Percentiles rank a stretch among this genome's conserved stretches.
Evolutionary conservation across 2,797 vertebrate genomes (phyloP).

Genomic region (Mastacembelus armatus): DNA sequence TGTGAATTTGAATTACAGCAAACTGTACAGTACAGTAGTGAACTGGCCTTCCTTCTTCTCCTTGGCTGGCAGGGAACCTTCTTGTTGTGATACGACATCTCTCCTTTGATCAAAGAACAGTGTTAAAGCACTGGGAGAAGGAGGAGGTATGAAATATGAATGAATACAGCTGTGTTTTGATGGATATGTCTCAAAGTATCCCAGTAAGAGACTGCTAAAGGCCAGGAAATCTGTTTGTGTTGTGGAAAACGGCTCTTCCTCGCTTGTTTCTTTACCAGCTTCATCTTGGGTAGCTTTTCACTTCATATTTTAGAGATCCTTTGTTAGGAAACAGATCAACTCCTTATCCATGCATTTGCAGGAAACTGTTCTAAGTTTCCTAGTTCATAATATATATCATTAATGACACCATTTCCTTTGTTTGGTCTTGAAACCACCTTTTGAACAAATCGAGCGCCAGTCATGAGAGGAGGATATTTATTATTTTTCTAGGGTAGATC

Average conservation of each 20-base stretch:
- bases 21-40: constrained; percentile 59
- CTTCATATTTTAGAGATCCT: constrained; percentile 82
- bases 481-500: constrained; percentile 80
- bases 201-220: constrained; percentile 85
- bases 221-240: constrained; percentile 86
- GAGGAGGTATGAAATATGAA: constrained; percentile 87
- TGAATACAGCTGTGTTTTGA: constrained; percentile 86
- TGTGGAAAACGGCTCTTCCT: constrained; percentile 83
- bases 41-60: constrained; percentile 74
- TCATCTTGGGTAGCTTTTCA: constrained; percentile 82
- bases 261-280: constrained; percentile 71
- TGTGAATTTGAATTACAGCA: constrained; percentile 47
- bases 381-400: constrained; percentile 79
- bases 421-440: constrained; percentile 81
- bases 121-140: constrained; percentile 84
- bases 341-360: constrained; percentile 71
- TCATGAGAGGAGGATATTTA: constrained; percentile 72
- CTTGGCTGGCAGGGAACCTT: constrained; percentile 83
- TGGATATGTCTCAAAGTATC: constrained; percentile 85
- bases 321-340: constrained; percentile 80
- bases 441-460: constrained; percentile 68
- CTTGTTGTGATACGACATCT: constrained; percentile 83
- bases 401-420: constrained; percentile 81
- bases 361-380: constrained; percentile 68
- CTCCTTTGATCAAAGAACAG: constrained; percentile 85